Evolutionary conservation across 2,888 invertebrate species (phyloP), one percentile per base, ranked within the genome.

Genomic region (Unio delphinus): DNA sequence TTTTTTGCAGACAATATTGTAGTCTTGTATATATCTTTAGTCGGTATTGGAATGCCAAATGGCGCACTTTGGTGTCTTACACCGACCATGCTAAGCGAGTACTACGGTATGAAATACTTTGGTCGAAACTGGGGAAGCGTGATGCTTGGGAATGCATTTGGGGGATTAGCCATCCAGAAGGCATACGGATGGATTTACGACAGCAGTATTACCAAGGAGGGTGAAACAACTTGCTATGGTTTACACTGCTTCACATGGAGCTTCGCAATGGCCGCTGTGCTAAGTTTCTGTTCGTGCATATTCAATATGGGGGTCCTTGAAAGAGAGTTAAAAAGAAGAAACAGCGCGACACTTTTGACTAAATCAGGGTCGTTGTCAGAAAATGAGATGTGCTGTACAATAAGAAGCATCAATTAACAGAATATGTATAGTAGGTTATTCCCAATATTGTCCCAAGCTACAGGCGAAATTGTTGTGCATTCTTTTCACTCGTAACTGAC

Each of bases 41-140:
- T 81, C 4, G 68, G 76, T 7, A 68, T 80, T 5, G 81, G 83
- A 17, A 78, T 83, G 30, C 73, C 81, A 15, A 81, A 82, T 65
- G 83, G 81, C 56, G 79, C 83, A 8, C 75, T 80, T 23, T 83
- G 81, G 81, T 80, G 81, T 55, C 65, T 83, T 30, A 82, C 83
- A 3, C 83, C 83, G 1, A 80, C 80, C 20, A 81, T 83, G 70
- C 74, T 80, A n/a, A 80, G 80, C 56, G 83, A 83, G 66, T 76
- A 78, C 65, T 83, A 80, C 34, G 83, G 83, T 5, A 69, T 81
- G 75, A 76, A 79, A 65, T 80, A 77, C 68, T 83, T 83, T 68
- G 83, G 79, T 11, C 69, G 80, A 15, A 83, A 83, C 66, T 83
- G 83, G 81, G 83, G 83, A 20, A 69, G 66, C 45, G 79, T 81